These are phyloP conservation scores for Glaucomys volans DNA, from an alignment of 2,113 vertebrate genomes.

Conservation along the genomic window DNA sequence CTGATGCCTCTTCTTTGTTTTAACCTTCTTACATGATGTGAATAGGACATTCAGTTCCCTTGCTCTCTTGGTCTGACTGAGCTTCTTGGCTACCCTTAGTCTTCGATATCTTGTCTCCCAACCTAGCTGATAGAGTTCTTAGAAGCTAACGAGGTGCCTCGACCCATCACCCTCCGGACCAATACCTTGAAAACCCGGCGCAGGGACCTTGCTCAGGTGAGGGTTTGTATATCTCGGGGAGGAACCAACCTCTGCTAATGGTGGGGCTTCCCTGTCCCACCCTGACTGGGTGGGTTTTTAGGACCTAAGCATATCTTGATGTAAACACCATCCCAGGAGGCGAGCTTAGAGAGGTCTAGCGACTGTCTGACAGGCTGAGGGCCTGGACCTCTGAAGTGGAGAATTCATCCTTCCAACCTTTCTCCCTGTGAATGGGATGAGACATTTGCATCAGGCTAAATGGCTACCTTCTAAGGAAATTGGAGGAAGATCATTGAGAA, in stretches of 20 bases:
- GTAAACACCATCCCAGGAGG: not conserved
- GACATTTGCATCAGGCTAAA: not conserved
- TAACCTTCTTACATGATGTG: not conserved
- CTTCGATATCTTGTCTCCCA: not conserved
- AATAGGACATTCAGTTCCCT: not conserved
- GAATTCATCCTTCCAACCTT: not conserved
- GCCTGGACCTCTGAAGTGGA: not conserved
- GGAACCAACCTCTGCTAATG: not conserved
- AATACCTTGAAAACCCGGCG: slow-evolving; percentile 97
- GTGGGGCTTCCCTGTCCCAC: not conserved
- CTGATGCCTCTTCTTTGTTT: not conserved
- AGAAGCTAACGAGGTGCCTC: slow-evolving; percentile 96
- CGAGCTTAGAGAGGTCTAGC: not conserved
- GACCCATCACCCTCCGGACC: slow-evolving; percentile 96
- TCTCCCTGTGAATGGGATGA: not conserved
- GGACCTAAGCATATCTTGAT: not conserved
- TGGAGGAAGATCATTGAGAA: not conserved
- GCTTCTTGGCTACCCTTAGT: not conserved
- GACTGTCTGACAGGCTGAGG: not conserved
- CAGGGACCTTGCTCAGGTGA: slow-evolving; percentile 96
- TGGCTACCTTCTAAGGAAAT: not conserved
- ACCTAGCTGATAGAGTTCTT: slow-evolving; percentile 95
- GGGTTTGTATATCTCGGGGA: not conserved
- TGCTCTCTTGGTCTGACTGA: not conserved
- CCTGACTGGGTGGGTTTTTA: not conserved